Percentiles rank a stretch among this genome's conserved stretches.
phyloP scores from a whole-genome alignment of 2,888 invertebrate species.

The Ephialtes manifestator region DNA sequence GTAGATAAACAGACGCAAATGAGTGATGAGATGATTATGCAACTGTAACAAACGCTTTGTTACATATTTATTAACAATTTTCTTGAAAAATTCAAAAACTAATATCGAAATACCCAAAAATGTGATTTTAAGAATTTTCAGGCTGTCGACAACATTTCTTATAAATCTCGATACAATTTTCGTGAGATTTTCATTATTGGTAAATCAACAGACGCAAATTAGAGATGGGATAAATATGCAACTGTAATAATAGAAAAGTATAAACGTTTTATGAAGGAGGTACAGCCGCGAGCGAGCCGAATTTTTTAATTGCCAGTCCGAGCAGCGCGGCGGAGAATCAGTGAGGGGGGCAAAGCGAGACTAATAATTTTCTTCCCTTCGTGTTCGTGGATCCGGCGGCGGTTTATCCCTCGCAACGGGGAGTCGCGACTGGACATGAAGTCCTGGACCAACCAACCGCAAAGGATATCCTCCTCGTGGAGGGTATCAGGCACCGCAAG shows the following conservation, averaged over 20 bases:
- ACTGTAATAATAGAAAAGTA: constrained; percentile 30
- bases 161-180: not conserved
- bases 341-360: constrained; percentile 60
- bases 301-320: constrained; percentile 50
- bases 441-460: constrained; percentile 55
- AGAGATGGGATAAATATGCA: not conserved
- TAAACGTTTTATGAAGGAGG: not conserved
- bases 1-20: too few relatives aligned
- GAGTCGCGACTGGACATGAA: constrained; percentile 58
- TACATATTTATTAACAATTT: not conserved
- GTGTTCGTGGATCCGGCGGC: constrained; percentile 39
- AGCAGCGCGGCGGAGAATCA: constrained; percentile 46
- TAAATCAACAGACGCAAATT: not conserved
- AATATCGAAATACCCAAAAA: not conserved
- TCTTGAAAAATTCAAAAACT: not conserved
- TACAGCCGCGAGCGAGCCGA: constrained; percentile 19
- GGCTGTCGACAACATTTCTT: not conserved
- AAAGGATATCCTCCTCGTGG: constrained; percentile 2
- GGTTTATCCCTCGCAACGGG: constrained; percentile 36
- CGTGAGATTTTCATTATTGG: not conserved
- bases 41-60: too few relatives aligned
- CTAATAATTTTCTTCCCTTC: constrained; percentile 67
- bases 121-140: not conserved
- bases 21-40: too few relatives aligned
- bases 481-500: not conserved